Evolutionary conservation across 2,888 invertebrate species (phyloP).

Genomic region (Dicranocentrus wangi): DNA sequence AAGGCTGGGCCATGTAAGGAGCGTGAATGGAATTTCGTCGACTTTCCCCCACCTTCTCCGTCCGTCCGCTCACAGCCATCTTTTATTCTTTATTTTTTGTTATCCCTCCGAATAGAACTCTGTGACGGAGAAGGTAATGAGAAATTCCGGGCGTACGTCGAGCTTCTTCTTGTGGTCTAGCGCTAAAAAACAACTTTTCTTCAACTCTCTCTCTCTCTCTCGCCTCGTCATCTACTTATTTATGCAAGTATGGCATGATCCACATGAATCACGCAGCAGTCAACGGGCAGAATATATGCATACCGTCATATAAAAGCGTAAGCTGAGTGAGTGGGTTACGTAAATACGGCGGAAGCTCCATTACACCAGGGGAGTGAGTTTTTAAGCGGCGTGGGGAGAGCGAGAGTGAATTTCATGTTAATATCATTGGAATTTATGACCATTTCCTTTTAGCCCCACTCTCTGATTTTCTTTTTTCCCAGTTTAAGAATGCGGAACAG

Average conservation of each 20-base stretch:
- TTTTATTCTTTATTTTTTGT: no score
- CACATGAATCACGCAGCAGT: conserved; percentile 55
- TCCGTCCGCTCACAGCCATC: no score
- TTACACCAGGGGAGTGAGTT: no score
- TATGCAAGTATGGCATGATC: conserved; percentile 39
- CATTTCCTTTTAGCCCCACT: conserved; percentile 50
- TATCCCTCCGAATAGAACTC: no score
- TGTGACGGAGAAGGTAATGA: conserved; percentile 18
- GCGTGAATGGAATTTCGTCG: no score
- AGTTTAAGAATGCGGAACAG: conserved; percentile 17
- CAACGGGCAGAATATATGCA: conserved; percentile 21
- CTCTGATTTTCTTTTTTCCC: conserved; percentile 32
- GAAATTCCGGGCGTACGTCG: background rate
- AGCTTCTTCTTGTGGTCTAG: background rate
- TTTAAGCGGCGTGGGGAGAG: no score
- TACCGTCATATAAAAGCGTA: background rate
- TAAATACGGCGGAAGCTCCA: no score
- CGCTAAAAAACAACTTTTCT: background rate
- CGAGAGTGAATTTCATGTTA: conserved; percentile 33
- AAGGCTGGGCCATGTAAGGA: no score
- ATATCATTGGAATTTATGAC: conserved; percentile 58
- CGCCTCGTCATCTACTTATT: no score
- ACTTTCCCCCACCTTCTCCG: no score
- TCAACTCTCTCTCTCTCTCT: no score
- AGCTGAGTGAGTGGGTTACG: no score